Conservation (phyloP, 2,888 invertebrate genomes). For the Eupithecia tripunctaria region DNA sequence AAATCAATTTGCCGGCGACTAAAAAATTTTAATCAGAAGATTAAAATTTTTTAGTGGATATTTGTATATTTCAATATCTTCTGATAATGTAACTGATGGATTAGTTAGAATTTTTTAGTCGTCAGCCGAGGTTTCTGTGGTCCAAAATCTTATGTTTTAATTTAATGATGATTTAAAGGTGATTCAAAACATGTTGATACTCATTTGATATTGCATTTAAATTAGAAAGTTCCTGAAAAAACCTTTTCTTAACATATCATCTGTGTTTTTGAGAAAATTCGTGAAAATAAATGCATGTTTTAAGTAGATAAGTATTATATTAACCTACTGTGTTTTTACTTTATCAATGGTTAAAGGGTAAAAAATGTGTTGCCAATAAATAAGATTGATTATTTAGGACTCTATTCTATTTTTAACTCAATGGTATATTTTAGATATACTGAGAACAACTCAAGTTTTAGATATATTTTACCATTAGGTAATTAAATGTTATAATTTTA, state of each 20-base stretch:
- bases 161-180: background rate
- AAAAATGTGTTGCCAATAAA: background rate
- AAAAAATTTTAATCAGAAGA: too few relatives aligned
- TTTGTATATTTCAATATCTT: too few relatives aligned
- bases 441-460: background rate
- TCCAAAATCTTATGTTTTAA: background rate
- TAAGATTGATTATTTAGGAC: conserved; percentile 5
- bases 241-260: background rate
- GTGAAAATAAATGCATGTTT: background rate
- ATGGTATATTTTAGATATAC: background rate
- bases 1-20: too few relatives aligned
- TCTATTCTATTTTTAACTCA: background rate
- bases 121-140: conserved; percentile 2
- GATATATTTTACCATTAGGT: conserved; percentile 2
- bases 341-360: background rate
- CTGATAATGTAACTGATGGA: too few relatives aligned
- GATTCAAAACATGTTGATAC: background rate
- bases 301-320: background rate
- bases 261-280: background rate
- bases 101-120: too few relatives aligned
- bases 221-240: background rate
- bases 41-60: too few relatives aligned
- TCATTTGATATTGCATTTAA: conserved; percentile 13
- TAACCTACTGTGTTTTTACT: background rate
- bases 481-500: background rate